phyloP scores from a whole-genome alignment of 2,113 vertebrate genomes.

The Clarias macrocephalus region DNA sequence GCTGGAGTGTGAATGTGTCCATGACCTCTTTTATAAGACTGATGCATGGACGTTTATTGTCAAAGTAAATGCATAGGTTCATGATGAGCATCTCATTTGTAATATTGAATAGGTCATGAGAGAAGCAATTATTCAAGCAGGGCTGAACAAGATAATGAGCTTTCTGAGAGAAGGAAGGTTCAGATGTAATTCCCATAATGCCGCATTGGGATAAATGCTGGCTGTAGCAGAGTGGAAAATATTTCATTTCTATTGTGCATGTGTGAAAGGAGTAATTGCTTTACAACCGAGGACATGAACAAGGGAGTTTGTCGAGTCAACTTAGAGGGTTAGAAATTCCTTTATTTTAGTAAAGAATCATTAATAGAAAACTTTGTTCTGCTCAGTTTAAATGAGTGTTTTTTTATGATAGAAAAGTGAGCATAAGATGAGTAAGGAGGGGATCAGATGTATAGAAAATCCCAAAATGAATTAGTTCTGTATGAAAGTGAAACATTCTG shows the following conservation, averaged over 20 bases:
- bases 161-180: constrained; percentile 21
- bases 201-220: constrained; percentile 33
- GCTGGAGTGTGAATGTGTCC: constrained; percentile 13
- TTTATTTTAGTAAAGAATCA: constrained; percentile 16
- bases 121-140: constrained; percentile 42
- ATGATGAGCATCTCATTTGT: constrained; percentile 24
- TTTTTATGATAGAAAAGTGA: neutral
- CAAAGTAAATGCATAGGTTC: constrained; percentile 21
- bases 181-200: constrained; percentile 42
- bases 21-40: constrained; percentile 32
- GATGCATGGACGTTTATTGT: constrained; percentile 34
- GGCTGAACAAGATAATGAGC: constrained; percentile 39
- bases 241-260: constrained; percentile 41
- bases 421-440: neutral
- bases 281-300: constrained; percentile 23
- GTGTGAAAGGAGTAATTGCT: constrained; percentile 35
- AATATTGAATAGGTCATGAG: constrained; percentile 14
- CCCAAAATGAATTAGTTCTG: neutral
- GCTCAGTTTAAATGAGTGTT: neutral
- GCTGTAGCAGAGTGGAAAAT: constrained; percentile 24
- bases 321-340: neutral
- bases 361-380: constrained; percentile 11
- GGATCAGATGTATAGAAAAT: neutral
- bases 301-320: neutral
- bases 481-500: neutral